Percentiles rank a stretch among this genome's conserved stretches.
phyloP scores from a whole-genome alignment of 2,113 vertebrate genomes.

The Zosterops pallidus region DNA sequence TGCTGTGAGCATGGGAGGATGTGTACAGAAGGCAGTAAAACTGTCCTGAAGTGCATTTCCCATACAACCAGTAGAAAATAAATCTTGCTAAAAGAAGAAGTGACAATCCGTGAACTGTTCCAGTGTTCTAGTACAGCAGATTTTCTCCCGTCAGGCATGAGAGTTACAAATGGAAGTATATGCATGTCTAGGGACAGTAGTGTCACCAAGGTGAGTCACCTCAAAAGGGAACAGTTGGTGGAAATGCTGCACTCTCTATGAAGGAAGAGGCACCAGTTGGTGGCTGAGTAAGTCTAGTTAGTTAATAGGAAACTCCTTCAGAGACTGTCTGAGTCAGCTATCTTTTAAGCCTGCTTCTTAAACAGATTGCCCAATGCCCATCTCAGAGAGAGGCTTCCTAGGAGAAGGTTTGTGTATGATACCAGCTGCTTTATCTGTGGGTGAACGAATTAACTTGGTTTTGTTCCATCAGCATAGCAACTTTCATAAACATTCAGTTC shows the following conservation, averaged over 20 bases:
- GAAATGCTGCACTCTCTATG: neutral
- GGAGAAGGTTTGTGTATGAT: neutral
- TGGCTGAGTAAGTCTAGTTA: neutral
- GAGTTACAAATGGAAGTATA: neutral
- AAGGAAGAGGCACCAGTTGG: neutral
- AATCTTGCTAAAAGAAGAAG: neutral
- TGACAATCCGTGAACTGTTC: neutral
- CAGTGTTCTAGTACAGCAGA: neutral
- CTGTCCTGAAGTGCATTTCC: constrained; percentile 50
- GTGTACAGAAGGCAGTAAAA: neutral
- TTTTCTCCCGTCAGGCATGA: neutral
- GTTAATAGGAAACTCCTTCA: neutral
- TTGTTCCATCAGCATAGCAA: neutral
- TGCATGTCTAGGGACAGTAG: neutral
- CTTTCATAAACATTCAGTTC: neutral
- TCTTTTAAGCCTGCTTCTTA: neutral
- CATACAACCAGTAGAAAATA: constrained; percentile 12
- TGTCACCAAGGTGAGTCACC: neutral
- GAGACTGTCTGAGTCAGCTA: neutral
- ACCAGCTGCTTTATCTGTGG: neutral
- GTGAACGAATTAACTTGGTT: constrained; percentile 7
- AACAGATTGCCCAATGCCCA: neutral
- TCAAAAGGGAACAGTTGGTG: neutral
- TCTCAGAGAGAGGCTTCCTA: neutral
- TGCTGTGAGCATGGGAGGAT: constrained; percentile 5